Percentiles rank a stretch among this genome's conserved stretches.
phyloP scores from a whole-genome alignment of 92 coral and sea anemone species.

The Palythoa grandis region DNA sequence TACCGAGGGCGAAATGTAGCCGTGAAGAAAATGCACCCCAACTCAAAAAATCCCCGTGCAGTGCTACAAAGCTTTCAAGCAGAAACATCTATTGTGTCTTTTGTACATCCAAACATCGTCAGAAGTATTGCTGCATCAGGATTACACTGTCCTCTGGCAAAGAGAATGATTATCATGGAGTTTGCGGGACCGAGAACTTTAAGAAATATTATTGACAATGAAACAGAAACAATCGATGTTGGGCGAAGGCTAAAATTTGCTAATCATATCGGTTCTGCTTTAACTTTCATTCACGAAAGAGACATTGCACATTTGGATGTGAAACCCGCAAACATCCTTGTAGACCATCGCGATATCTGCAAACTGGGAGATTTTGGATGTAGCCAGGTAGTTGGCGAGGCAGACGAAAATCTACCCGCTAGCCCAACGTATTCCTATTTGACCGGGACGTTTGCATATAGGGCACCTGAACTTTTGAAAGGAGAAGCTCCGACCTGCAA shows the following conservation, averaged over 20 bases:
- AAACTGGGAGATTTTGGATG: slow-evolving; percentile 98
- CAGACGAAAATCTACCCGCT: slow-evolving; percentile 91
- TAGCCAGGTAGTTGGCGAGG: slow-evolving; percentile 87
- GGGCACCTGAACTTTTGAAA: slow-evolving; percentile 97
- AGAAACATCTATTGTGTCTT: slow-evolving; percentile 83
- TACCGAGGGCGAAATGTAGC: slow-evolving; percentile 87
- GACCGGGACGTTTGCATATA: slow-evolving; percentile 95
- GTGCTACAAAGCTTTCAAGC: slow-evolving; percentile 95
- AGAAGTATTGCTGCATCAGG: slow-evolving; percentile 82
- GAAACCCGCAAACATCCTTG: slow-evolving; percentile 94
- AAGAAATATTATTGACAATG: slow-evolving; percentile 83
- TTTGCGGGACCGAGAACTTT: slow-evolving; percentile 91
- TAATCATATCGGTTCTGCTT: slow-evolving; percentile 75
- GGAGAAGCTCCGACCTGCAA: slow-evolving; percentile 93
- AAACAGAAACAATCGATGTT: slow-evolving; percentile 74
- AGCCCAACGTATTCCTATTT: slow-evolving; percentile 97
- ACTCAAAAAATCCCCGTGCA: slow-evolving; percentile 93
- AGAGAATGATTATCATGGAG: slow-evolving; percentile 89
- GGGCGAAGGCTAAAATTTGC: slow-evolving; percentile 82
- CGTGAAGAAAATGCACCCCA: slow-evolving; percentile 82
- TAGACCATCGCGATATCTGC: slow-evolving; percentile 83
- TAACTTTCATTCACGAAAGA: slow-evolving; percentile 82
- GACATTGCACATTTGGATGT: slow-evolving; percentile 97
- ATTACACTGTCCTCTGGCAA: slow-evolving; percentile 65
- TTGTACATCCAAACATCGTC: slow-evolving; percentile 89